Base-by-base conservation (phyloP, 2,888 invertebrate genomes). In the Ormyrus rosae region DNA sequence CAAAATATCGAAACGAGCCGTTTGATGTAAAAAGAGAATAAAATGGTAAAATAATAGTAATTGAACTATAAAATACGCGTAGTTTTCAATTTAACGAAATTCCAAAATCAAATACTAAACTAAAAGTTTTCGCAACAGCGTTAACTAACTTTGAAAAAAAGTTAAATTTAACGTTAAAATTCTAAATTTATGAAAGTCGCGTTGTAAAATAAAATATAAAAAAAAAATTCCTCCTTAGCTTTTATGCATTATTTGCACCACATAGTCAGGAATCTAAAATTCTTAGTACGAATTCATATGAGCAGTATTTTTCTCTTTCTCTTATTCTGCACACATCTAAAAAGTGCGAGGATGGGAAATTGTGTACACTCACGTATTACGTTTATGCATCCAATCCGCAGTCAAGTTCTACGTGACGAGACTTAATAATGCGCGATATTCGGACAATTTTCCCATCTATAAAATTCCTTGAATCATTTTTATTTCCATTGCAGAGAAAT, bases 341-440 rank as follows among this genome's bases (percentile, higher is more conserved):
- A 68, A 60, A 67, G 19, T 13, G 8, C 80, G 76, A 69, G 84
- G 83, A 81, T 83, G 82, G 83, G 83, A 85, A 86, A 86, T 86
- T 87, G 85, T 83, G 83, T 84, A 81, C 83, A 82, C 84, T 85
- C 85, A 86, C 86, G 86, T 87, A 86, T 84, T 83, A 84, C 85
- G 84, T 86, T 86, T 86, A 86, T 85, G 85, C 84, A 83, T 83
- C 85, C 84, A 85, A 86, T 85, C 83, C 83, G 85, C 84, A 85
- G 85, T 83, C 85, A 86, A 82, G 84, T 83, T 73, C 82, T 84
- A 86, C 87, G 86, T 86, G 86, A 87, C 83, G 70, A 78, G 86
- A 84, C 82, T 86, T 78, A 68, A 81, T 83, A 84, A 86, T 85
- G 83, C 83, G 61, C 72, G 71, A 83, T 82, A 83, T 84, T 83